Evolutionary conservation across 2,113 vertebrate genomes (phyloP).

Genomic region (Saimiri boliviensis): DNA sequence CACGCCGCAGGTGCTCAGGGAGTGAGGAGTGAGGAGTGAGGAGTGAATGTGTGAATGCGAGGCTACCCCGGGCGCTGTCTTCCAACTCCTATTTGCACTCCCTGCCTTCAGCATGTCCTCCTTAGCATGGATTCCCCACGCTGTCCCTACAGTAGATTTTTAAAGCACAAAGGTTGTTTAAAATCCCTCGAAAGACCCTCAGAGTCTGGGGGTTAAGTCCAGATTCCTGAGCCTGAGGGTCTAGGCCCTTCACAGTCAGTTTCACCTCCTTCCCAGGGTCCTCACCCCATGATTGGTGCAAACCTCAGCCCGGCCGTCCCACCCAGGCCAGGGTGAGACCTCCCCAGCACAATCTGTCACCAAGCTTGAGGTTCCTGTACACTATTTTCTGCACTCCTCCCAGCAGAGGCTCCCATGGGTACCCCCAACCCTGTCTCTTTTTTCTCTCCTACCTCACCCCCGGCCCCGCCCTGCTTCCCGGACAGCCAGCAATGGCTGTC

Average conservation of each 20-base stretch:
- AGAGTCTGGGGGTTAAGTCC: background rate
- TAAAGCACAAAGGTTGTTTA: background rate
- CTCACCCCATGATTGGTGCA: background rate
- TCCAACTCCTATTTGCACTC: background rate
- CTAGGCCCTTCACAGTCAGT: background rate
- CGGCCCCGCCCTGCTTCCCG: fast-evolving
- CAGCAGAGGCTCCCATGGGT: too few species aligned
- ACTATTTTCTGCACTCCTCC: background rate
- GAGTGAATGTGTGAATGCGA: background rate
- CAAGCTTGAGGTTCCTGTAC: fast-evolving
- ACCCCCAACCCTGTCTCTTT: fast-evolving
- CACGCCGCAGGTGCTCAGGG: fast-evolving
- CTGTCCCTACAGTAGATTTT: background rate
- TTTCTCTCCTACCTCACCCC: background rate
- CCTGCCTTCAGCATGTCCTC: background rate
- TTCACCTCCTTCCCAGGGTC: background rate
- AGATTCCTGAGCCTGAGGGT: background rate
- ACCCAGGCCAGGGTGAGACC: too few species aligned
- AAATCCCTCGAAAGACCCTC: too few species aligned
- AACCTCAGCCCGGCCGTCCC: background rate
- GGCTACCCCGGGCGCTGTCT: fast-evolving
- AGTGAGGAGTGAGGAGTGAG: background rate
- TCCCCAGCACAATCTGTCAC: background rate
- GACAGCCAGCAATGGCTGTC: background rate
- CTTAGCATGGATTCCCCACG: background rate